Evolutionary conservation across 2,113 vertebrate species (phyloP).

Genomic region (Thymallus thymallus): DNA sequence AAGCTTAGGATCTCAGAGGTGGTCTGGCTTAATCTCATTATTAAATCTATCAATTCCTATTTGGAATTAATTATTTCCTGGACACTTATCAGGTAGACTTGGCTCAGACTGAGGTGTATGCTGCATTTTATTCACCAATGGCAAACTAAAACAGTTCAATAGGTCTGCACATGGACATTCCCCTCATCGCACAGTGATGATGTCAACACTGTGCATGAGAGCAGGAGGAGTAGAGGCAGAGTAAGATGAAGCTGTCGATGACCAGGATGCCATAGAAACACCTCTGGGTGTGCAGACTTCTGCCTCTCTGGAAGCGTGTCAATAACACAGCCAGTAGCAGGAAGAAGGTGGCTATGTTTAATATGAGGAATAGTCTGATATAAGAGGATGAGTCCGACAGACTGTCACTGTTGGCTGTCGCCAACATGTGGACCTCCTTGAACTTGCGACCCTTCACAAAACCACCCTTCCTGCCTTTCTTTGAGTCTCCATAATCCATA

Average conservation of each 20-base stretch:
- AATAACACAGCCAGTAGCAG: constrained; percentile 88
- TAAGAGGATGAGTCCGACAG: constrained; percentile 80
- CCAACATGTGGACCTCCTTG: constrained; percentile 74
- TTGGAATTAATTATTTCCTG: constrained; percentile 55
- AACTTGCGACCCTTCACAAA: constrained; percentile 69
- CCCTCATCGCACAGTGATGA: constrained; percentile 1
- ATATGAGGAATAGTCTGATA: constrained; percentile 87
- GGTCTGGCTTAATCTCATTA: constrained; percentile 40
- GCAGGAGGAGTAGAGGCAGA: constrained; percentile 94
- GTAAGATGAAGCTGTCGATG: constrained; percentile 88
- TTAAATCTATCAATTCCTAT: constrained; percentile 50
- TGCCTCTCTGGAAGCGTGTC: constrained; percentile 85
- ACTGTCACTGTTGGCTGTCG: constrained; percentile 69
- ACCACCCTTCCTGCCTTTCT: constrained; percentile 74
- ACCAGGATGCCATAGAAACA: constrained; percentile 90
- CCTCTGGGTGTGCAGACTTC: constrained; percentile 86
- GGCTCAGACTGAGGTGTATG: constrained; percentile 54
- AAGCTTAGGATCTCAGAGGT: constrained; percentile 54
- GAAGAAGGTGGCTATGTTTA: constrained; percentile 95
- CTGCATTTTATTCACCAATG: constrained; percentile 24
- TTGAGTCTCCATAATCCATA: constrained; percentile 84
- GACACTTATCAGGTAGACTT: constrained; percentile 40
- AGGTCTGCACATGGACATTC: background rate
- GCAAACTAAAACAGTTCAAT: constrained; percentile 11
- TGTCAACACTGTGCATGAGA: constrained; percentile 87